Evolutionary conservation across 2,113 vertebrate genomes (phyloP).

Genomic region (Aptenodytes patagonicus): DNA sequence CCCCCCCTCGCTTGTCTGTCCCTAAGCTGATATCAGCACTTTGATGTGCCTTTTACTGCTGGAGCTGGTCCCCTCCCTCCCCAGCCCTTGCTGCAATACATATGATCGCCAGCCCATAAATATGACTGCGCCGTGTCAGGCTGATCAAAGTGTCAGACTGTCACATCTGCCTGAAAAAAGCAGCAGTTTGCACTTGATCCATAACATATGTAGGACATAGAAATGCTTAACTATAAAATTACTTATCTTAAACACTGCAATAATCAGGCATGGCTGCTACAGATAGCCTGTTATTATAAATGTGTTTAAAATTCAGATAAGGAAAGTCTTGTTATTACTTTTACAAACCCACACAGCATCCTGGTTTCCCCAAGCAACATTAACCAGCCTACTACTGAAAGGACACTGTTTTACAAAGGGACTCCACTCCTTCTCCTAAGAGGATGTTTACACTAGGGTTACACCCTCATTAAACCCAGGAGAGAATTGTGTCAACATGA

Average conservation of each 20-base stretch:
- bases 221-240: background rate
- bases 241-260: background rate
- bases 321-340: background rate
- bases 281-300: background rate
- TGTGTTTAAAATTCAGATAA: background rate
- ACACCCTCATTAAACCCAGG: background rate
- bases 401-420: background rate
- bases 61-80: background rate
- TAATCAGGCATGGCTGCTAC: background rate
- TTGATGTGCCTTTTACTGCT: background rate
- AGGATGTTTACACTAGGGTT: background rate
- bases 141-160: background rate
- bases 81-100: background rate
- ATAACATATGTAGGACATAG: background rate
- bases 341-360: background rate
- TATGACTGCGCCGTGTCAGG: background rate
- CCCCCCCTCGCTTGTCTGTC: background rate
- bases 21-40: background rate
- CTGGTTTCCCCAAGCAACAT: background rate
- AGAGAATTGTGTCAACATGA: background rate
- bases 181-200: background rate
- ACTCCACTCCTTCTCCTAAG: background rate
- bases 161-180: background rate
- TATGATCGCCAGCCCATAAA: background rate
- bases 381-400: background rate